Base-by-base conservation (phyloP, 2,797 vertebrate genomes). In the Acipenser transmontanus region DNA sequence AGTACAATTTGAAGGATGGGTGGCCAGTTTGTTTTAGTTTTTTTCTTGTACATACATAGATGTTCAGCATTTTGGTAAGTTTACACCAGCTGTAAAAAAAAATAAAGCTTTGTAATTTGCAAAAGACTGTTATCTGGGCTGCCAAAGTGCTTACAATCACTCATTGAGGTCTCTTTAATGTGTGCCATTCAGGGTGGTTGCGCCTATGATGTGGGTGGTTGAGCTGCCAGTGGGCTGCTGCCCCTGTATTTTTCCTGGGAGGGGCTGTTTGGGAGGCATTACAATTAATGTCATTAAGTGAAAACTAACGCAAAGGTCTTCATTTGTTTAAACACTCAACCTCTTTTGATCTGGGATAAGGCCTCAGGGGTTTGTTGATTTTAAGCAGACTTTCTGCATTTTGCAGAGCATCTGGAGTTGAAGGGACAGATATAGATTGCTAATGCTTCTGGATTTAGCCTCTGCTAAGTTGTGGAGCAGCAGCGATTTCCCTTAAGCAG, bases 71-170 rank as follows among this genome's bases (percentile, higher is more conserved):
- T 17, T 17, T 17, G 17, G 17, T 17, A 17, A 17, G 17, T 17
- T 17, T 17, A 17, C 17, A 17, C 17, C 17, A 17, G 17, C 1
- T 17, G 17, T 17, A 17, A 17, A 17, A 17, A 17, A 17, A 17
- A 17, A 17, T 17, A 34, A 47, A 54, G 64, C n/a, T 48, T 52
- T 76, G 47, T 65, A 67, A 69, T 78, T 62, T 72, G 59, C 51
- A 9, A 1, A 20, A 49, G 61, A 52, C 69, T 73, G 62, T 61
- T 61, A 70, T 67, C 70, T 11, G 10, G 49, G 66, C 75, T 76
- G 76, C 78, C 77, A 78, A 74, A 76, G 69, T 71, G 70, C 78
- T 74, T 72, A 78, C 77, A 77, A 74, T 49, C 70, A 68, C 70
- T 69, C 68, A 65, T 72, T 77, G 73, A 60, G 71, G 73, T 72